These are phyloP conservation scores for Corythoichthys haematopterus DNA, from an alignment of 2,113 vertebrate species.

Conservation along the genomic window DNA sequence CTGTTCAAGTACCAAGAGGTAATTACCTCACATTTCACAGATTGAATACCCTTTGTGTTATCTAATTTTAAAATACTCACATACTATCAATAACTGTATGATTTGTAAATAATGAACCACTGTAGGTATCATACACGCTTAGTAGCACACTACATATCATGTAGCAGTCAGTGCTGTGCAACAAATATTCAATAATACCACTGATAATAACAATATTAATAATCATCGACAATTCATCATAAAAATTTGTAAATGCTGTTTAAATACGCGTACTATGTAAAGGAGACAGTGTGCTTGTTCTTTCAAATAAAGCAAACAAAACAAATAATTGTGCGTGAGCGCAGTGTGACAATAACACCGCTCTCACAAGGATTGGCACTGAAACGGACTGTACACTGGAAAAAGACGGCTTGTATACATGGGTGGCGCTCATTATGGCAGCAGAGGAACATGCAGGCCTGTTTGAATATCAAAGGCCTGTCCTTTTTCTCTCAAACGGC, in stretches of 20 bases:
- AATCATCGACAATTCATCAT: slow-evolving; percentile 65
- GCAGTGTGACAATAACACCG: slow-evolving; percentile 48
- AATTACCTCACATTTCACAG: slow-evolving; percentile 2
- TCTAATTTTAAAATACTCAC: slow-evolving; percentile 56
- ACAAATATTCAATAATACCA: slow-evolving; percentile 65
- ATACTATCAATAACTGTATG: slow-evolving; percentile 64
- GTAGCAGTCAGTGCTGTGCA: slow-evolving; percentile 66
- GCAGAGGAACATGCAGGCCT: slow-evolving; percentile 67
- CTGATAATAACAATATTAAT: slow-evolving; percentile 66
- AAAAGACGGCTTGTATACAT: slow-evolving; percentile 53
- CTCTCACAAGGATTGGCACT: slow-evolving; percentile 69
- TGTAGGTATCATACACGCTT: slow-evolving; percentile 64
- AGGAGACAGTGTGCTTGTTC: slow-evolving; percentile 73
- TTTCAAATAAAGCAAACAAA: slow-evolving; percentile 25
- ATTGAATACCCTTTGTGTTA: slow-evolving; percentile 11
- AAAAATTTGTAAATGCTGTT: slow-evolving; percentile 71
- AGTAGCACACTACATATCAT: slow-evolving; percentile 66
- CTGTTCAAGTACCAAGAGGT: slow-evolving; percentile 55
- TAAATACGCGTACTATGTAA: slow-evolving; percentile 55
- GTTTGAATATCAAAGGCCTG: slow-evolving; percentile 63
- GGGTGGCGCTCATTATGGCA: slow-evolving; percentile 49
- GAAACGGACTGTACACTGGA: slow-evolving; percentile 64
- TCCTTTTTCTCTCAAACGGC: slow-evolving; percentile 63
- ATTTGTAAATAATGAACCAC: slow-evolving; percentile 61
- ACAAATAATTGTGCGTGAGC: slow-evolving; percentile 41